Evolutionary conservation across 1,140 invertebrate genomes (phyloP).

Genomic region (Drosophila paulistorum): DNA sequence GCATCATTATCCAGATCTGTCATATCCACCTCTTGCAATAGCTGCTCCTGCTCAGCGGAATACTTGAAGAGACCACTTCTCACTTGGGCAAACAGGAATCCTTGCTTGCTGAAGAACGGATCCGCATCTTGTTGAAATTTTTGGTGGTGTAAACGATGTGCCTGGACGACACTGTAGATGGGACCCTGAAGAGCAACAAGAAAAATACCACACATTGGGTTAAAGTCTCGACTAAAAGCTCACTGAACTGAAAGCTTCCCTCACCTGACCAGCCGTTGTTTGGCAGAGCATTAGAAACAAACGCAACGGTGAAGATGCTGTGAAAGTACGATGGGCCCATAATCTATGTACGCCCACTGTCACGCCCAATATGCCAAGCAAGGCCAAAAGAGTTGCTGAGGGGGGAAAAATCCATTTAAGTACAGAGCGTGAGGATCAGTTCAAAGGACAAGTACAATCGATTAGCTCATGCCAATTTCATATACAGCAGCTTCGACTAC

Average conservation of each 20-base stretch:
- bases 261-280: constrained; percentile 92
- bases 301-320: constrained; percentile 88
- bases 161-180: constrained; percentile 90
- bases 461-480: not conserved
- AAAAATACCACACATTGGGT: constrained; percentile 25
- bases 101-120: constrained; percentile 93
- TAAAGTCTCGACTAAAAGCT: constrained; percentile 40
- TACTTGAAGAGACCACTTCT: constrained; percentile 87
- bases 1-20: constrained; percentile 92
- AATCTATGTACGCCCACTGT: constrained; percentile 95
- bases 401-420: not conserved
- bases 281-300: constrained; percentile 91
- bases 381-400: constrained; percentile 85
- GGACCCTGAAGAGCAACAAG: constrained; percentile 84
- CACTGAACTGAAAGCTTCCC: constrained; percentile 50
- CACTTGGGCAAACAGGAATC: constrained; percentile 94
- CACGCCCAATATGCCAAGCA: constrained; percentile 87
- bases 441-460: not conserved
- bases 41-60: constrained; percentile 88
- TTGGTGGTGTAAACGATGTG: constrained; percentile 95
- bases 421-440: not conserved
- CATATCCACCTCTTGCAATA: constrained; percentile 91
- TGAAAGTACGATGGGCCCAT: constrained; percentile 94
- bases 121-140: constrained; percentile 94
- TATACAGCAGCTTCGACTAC: constrained; percentile 11